A percentile compares a stretch with the other conserved stretches of the same genome.
Evolutionary conservation across 2,113 vertebrate species (phyloP).

Genomic region (Seriola quinqueradiata): DNA sequence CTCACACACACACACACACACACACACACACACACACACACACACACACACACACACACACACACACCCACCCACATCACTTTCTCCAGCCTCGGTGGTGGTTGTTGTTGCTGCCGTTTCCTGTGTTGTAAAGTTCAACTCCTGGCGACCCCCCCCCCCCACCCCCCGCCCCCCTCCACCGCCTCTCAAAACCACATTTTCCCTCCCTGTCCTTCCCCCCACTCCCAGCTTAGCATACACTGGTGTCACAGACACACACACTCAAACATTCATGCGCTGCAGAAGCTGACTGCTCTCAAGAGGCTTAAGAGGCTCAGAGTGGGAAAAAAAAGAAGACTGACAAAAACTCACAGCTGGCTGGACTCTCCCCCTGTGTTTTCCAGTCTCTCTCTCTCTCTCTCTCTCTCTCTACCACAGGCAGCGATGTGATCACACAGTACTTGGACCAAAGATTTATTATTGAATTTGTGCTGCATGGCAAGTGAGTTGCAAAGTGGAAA

Average conservation of each 20-base stretch:
- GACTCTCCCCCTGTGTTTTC: slow-evolving; percentile 3
- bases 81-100: slow-evolving; percentile 29
- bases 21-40: slow-evolving; percentile 16
- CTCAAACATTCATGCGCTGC: slow-evolving; percentile 13
- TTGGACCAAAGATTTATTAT: slow-evolving; percentile 21
- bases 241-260: slow-evolving; percentile 36
- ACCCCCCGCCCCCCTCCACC: no score
- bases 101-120: slow-evolving; percentile 30
- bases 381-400: not conserved
- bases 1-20: not conserved
- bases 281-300: slow-evolving; percentile 48
- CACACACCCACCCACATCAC: slow-evolving; percentile 16
- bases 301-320: slow-evolving; percentile 48
- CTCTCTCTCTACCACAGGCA: slow-evolving; percentile 2
- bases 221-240: not conserved
- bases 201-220: not conserved
- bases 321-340: slow-evolving; percentile 42
- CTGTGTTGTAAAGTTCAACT: slow-evolving; percentile 49
- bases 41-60: slow-evolving; percentile 1
- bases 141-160: not conserved
- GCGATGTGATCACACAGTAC: slow-evolving; percentile 30
- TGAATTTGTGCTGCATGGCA: slow-evolving; percentile 34
- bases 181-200: slow-evolving; percentile 14
- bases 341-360: slow-evolving; percentile 72
- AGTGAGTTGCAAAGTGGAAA: slow-evolving; percentile 3